Base-by-base conservation (phyloP, 2,888 invertebrate species). In the Tenthredo scrophulariae region DNA sequence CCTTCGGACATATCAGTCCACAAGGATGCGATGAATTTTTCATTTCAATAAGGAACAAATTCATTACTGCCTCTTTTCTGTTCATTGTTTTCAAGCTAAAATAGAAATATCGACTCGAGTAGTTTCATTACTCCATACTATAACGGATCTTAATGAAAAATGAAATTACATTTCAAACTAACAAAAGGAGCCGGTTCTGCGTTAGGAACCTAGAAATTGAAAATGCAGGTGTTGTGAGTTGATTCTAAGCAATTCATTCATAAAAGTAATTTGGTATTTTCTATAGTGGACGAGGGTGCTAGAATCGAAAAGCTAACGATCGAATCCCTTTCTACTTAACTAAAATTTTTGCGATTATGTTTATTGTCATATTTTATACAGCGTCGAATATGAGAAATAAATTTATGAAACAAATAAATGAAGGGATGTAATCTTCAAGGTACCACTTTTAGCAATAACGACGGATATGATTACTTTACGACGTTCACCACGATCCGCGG, bases 141-240 rank as follows among this genome's bases (percentile, higher is more conserved):
- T 54, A 40, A 74, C 15, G 18, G 18, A 9, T 54, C 22, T 33
- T 33, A 77, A 29, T 77, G 33, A 46, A 77, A 77, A 77, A 29
- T 77, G 54, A 74, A 74, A 74, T 43, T n/a, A 43, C 43, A 74
- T 43, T 33, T n/a, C 4, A 33, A 33, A 77, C 29, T n/a, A 54
- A 77, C 29, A 54, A 77, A 50, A 10, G 10, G 54, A 77, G 54
- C 77, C 77, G 77, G 26, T 75, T 75, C 75, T 43, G 46, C 75
- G 22, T 46, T 46, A 46, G 75, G 77, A 77, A 77, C 77, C 77
- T 77, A 77, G 75, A 77, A 77, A 77, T 29, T 77, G 18, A 77
- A 77, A 77, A 77, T 77, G 50, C 33, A 77, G 33, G n/a, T 75
- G 4, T 46, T 70, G 50, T 77, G 77, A 77, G 54, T 77, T 77